A percentile compares a stretch with the other conserved stretches of the same genome.
These are phyloP conservation scores for Oryzias woworae DNA, from an alignment of 2,113 vertebrate species.

Conservation along the genomic window DNA sequence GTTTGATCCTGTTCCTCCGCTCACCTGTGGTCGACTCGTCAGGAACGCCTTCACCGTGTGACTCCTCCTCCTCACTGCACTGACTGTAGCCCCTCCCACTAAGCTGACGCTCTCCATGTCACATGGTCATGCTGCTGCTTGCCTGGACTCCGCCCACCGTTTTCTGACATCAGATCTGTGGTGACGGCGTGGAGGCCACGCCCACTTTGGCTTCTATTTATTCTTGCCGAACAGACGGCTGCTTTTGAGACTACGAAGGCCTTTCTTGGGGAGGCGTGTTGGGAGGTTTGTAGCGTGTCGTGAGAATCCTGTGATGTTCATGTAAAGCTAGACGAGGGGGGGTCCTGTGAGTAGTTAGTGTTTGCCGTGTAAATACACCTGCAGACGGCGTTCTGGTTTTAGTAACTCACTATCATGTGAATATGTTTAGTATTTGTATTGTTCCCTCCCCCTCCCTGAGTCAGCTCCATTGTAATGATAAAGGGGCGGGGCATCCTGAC, in stretches of 20 bases:
- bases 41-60: conserved; percentile 20
- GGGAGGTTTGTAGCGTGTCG: conserved; percentile 44
- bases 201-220: conserved; percentile 70
- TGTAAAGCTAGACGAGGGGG: conserved; percentile 54
- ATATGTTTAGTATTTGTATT: conserved; percentile 76
- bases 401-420: conserved; percentile 78
- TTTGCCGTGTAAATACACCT: conserved; percentile 73
- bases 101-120: conserved; percentile 34
- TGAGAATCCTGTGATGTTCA: conserved; percentile 60
- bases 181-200: conserved; percentile 34
- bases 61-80: conserved; percentile 41
- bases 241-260: conserved; percentile 49
- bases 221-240: conserved; percentile 69
- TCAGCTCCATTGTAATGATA: conserved; percentile 50
- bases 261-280: conserved; percentile 40
- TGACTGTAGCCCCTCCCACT: conserved; percentile 42
- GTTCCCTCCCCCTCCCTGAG: conserved; percentile 21
- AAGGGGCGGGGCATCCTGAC: conserved; percentile 66
- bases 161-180: conserved; percentile 1
- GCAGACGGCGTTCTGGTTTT: conserved; percentile 66
- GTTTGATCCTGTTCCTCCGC: conserved; percentile 55
- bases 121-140: conserved; percentile 6
- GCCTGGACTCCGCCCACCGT: neutral
- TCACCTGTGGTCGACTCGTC: conserved; percentile 41
- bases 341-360: conserved; percentile 61